Percentiles rank a stretch among this genome's conserved stretches.
Evolutionary conservation across 2,113 vertebrate species (phyloP).

Genomic region (Arothron firmamentum): DNA sequence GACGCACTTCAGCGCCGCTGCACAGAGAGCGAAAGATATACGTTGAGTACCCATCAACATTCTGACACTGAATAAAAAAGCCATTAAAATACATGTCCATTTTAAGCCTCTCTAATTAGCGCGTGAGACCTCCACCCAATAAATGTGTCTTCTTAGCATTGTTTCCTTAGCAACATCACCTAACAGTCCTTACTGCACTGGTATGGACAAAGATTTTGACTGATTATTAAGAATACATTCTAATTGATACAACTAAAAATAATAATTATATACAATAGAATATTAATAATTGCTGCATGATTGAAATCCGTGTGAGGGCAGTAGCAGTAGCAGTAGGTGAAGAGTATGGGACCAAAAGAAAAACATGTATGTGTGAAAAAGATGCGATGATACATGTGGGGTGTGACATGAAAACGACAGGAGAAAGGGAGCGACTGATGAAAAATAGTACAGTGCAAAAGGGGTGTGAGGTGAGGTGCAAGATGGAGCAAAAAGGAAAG

Average conservation of each 20-base stretch:
- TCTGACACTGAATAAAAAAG: too few relatives aligned
- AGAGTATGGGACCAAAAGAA: not conserved
- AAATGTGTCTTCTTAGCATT: slow-evolving; percentile 17
- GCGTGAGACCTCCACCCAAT: slow-evolving; percentile 21
- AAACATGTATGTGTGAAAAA: slow-evolving; percentile 18
- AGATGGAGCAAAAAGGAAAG: slow-evolving; percentile 26
- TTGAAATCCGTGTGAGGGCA: slow-evolving; percentile 30
- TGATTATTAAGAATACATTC: slow-evolving; percentile 48
- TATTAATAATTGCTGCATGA: slow-evolving; percentile 41
- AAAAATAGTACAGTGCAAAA: slow-evolving; percentile 29
- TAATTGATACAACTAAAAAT: slow-evolving; percentile 46
- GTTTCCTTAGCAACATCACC: slow-evolving; percentile 56
- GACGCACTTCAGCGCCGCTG: slow-evolving; percentile 31
- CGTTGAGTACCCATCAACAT: too few relatives aligned
- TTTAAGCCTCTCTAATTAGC: slow-evolving; percentile 42
- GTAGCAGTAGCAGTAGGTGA: not conserved
- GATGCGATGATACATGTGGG: slow-evolving; percentile 31
- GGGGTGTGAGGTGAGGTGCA: slow-evolving; percentile 39
- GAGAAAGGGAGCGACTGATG: slow-evolving; percentile 12
- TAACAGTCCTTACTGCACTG: slow-evolving; percentile 40
- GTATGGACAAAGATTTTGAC: slow-evolving; percentile 32
- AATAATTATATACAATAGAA: not conserved
- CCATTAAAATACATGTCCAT: slow-evolving; percentile 4
- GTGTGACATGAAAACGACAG: slow-evolving; percentile 45
- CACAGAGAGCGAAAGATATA: slow-evolving; percentile 31